A percentile compares a stretch with the other conserved stretches of the same genome.
Evolutionary conservation across 2,113 vertebrate genomes (phyloP).

Genomic region (Serinus canaria): DNA sequence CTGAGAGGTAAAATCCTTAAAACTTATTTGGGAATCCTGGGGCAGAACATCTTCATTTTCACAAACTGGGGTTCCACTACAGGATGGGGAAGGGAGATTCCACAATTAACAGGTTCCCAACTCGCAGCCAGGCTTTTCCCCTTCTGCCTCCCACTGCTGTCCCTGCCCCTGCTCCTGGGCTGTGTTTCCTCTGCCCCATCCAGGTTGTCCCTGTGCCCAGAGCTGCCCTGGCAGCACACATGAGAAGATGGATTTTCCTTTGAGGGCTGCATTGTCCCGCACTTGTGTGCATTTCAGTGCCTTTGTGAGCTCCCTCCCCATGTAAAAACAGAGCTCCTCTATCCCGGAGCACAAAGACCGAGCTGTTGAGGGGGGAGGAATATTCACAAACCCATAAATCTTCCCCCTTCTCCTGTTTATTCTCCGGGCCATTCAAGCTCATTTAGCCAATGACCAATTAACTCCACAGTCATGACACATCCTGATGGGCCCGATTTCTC

Average conservation of each 20-base stretch:
- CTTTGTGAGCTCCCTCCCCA: background rate
- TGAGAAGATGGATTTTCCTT: background rate
- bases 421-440: background rate
- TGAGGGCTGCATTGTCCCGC: background rate
- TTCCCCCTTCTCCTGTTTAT: background rate
- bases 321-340: constrained; percentile 26
- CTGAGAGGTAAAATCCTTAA: background rate
- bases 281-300: background rate
- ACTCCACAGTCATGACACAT: background rate
- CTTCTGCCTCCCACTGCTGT: background rate
- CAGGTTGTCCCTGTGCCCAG: background rate
- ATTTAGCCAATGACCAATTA: background rate
- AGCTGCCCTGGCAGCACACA: background rate
- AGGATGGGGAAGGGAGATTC: background rate
- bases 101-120: background rate
- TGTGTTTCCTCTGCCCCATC: background rate
- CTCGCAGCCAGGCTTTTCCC: background rate
- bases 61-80: background rate
- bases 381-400: background rate
- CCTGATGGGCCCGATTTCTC: background rate
- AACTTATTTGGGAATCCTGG: background rate
- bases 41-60: background rate
- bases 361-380: background rate
- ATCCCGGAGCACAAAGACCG: constrained; percentile 18
- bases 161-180: background rate